A percentile compares a stretch with the other conserved stretches of the same genome.
These are phyloP conservation scores for Melanostoma mellinum DNA, from an alignment of 2,888 invertebrate genomes.

Conservation along the genomic window DNA sequence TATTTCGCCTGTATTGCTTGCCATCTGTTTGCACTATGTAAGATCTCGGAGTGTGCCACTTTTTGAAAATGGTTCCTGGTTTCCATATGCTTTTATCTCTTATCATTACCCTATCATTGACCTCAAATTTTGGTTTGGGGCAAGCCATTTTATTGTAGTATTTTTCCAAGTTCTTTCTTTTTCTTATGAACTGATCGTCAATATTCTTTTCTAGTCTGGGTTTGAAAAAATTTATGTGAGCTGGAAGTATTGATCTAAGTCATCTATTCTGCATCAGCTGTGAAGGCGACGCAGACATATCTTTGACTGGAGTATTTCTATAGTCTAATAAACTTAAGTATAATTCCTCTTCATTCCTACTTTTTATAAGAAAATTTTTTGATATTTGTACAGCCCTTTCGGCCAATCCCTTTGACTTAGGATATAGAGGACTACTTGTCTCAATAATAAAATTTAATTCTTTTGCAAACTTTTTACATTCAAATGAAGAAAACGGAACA, in stretches of 20 bases:
- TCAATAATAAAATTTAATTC: constrained; percentile 21
- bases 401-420: constrained; percentile 24
- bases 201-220: no score
- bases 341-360: constrained; percentile 15
- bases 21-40: constrained; percentile 20
- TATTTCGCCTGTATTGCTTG: constrained; percentile 7
- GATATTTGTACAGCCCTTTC: constrained; percentile 22
- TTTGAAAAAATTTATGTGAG: constrained; percentile 2
- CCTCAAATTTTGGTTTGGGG: not conserved
- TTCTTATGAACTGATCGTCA: no score
- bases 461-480: constrained; percentile 12
- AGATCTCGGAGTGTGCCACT: constrained; percentile 30
- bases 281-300: not conserved
- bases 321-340: constrained; percentile 30
- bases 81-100: constrained; percentile 15
- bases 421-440: constrained; percentile 27
- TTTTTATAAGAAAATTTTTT: constrained; percentile 14
- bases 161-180: not conserved
- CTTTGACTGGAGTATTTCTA: constrained; percentile 31
- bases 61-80: constrained; percentile 22
- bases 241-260: not conserved
- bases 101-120: constrained; percentile 9
- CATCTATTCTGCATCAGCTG: constrained; percentile 6
- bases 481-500: constrained; percentile 17
- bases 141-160: not conserved